A percentile compares a stretch with the other conserved stretches of the same genome.
Conservation (phyloP, 2,888 invertebrate species). For the Euphydryas editha region DNA sequence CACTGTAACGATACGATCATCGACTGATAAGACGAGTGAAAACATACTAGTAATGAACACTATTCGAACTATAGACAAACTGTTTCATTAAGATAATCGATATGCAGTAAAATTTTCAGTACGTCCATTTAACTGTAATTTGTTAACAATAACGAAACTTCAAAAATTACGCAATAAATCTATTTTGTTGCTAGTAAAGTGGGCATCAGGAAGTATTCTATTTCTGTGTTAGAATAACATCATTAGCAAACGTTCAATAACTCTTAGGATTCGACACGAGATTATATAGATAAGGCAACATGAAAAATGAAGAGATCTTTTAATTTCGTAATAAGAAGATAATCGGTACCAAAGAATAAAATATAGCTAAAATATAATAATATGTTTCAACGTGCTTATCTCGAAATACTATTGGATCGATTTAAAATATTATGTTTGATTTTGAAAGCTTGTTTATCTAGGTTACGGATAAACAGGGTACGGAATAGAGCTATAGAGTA, state of each 20-base stretch:
- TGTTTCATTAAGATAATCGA: neutral
- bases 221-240: neutral
- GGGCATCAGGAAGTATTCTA: too few species aligned
- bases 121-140: too few species aligned
- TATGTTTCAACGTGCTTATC: too few species aligned
- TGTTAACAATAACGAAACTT: neutral
- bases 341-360: too few species aligned
- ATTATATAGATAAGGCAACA: neutral
- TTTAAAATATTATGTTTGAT: too few species aligned
- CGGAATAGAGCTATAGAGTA: too few species aligned
- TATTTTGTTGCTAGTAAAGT: too few species aligned
- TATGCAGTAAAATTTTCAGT: neutral
- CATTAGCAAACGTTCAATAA: neutral
- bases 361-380: too few species aligned
- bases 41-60: slow-evolving; percentile 8
- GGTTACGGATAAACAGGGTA: too few species aligned
- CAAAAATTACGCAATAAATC: too few species aligned
- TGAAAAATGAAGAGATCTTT: neutral
- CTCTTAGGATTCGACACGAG: neutral
- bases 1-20: slow-evolving; percentile 4
- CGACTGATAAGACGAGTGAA: slow-evolving; percentile 3
- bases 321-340: neutral
- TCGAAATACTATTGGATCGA: too few species aligned
- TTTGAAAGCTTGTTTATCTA: too few species aligned
- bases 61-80: slow-evolving; percentile 7